Evolutionary conservation across 2,113 vertebrate genomes (phyloP).

Genomic region (Sigmodon hispidus): DNA sequence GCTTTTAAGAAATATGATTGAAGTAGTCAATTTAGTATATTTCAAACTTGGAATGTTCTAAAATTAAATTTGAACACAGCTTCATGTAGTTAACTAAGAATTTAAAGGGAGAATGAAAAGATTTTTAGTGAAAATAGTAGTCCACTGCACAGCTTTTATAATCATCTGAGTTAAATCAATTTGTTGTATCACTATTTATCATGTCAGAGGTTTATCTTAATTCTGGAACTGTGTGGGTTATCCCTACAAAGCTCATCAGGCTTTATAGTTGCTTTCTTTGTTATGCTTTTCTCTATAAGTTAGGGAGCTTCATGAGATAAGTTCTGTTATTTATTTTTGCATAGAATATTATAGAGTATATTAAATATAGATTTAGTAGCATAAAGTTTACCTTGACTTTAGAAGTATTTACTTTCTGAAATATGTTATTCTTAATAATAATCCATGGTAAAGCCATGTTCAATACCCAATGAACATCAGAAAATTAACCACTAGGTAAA

Average conservation of each 20-base stretch:
- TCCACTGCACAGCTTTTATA: constrained; percentile 41
- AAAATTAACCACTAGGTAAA: not conserved
- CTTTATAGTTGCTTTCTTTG: constrained; percentile 80
- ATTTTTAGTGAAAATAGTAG: constrained; percentile 56
- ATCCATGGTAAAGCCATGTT: not conserved
- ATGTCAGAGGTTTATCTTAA: constrained; percentile 69
- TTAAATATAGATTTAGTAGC: not conserved
- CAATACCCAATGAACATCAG: not conserved
- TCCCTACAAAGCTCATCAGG: constrained; percentile 80
- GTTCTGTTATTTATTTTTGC: constrained; percentile 72
- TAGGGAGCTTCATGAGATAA: constrained; percentile 78
- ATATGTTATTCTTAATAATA: not conserved
- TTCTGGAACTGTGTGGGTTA: constrained; percentile 68
- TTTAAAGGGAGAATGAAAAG: not conserved
- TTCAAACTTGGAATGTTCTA: constrained; percentile 50
- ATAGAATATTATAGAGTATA: constrained; percentile 68
- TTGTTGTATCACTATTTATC: constrained; percentile 74
- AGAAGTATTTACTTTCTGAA: not conserved
- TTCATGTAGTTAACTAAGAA: constrained; percentile 55
- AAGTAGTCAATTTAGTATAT: constrained; percentile 4
- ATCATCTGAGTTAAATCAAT: constrained; percentile 76
- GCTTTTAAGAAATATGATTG: not conserved
- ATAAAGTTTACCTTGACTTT: not conserved
- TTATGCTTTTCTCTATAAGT: constrained; percentile 81
- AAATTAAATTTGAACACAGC: constrained; percentile 51